These are phyloP conservation scores for Onychomys leucogaster DNA, from an alignment of 2,797 vertebrate species.

Conservation along the genomic window DNA sequence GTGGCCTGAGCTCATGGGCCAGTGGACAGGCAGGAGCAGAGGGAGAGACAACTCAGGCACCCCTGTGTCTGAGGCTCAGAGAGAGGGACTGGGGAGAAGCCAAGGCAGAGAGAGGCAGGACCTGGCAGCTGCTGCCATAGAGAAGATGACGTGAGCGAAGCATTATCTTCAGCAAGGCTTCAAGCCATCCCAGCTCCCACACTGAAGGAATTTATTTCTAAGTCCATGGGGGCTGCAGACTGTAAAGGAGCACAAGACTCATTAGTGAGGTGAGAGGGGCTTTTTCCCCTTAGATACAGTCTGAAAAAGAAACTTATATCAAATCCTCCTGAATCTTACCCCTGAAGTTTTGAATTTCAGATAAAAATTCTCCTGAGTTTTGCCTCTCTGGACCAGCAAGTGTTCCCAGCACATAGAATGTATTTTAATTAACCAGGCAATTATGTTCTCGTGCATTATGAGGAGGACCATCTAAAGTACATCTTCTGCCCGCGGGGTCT, in stretches of 20 bases:
- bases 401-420: neutral
- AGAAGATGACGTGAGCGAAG: neutral
- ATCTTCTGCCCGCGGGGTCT: slow-evolving; percentile 28
- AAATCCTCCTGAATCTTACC: slow-evolving; percentile 47
- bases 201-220: slow-evolving; percentile 44
- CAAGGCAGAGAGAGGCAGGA: neutral
- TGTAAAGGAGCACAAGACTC: neutral
- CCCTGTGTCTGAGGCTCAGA: neutral
- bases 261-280: neutral
- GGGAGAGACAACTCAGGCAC: neutral
- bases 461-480: slow-evolving; percentile 43
- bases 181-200: neutral
- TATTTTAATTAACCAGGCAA: slow-evolving; percentile 46
- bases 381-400: slow-evolving; percentile 39
- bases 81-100: neutral
- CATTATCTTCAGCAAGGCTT: neutral
- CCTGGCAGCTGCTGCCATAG: neutral
- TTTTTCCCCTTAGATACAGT: neutral
- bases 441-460: slow-evolving; percentile 57
- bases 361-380: slow-evolving; percentile 62
- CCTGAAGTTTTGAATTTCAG: slow-evolving; percentile 57
- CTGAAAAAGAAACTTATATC: slow-evolving; percentile 22
- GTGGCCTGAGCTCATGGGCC: neutral
- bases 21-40: neutral
- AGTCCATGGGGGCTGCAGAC: neutral